Evolutionary conservation across 1,140 invertebrate genomes (phyloP).

Genomic region (Sarcophaga bullata): DNA sequence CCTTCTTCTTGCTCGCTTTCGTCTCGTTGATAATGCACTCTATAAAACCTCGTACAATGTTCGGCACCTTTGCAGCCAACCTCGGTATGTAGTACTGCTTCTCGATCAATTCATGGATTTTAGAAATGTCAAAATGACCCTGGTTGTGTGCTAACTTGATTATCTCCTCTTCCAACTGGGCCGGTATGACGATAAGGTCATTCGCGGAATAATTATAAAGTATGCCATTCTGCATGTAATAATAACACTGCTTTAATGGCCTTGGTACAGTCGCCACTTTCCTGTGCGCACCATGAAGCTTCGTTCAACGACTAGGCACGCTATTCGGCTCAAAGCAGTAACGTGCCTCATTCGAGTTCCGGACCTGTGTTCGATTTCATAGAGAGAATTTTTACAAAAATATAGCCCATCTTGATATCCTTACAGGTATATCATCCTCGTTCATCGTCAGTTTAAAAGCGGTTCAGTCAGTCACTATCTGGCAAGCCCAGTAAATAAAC

Average conservation of each 20-base stretch:
- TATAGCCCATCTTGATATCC: constrained; percentile 18
- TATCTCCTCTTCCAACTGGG: constrained; percentile 16
- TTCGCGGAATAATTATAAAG: background rate
- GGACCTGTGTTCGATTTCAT: background rate
- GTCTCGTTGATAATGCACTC: background rate
- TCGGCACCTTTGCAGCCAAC: background rate
- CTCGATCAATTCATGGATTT: background rate
- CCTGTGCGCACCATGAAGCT: background rate
- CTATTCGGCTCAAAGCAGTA: background rate
- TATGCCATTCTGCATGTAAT: background rate
- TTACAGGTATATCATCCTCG: background rate
- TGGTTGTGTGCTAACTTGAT: constrained; percentile 1
- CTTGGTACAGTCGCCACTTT: background rate
- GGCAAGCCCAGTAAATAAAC: background rate
- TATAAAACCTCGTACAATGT: background rate
- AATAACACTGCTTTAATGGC: background rate
- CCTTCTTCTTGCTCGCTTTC: constrained; percentile 13
- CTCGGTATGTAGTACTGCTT: constrained; percentile 10
- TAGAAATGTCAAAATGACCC: constrained; percentile 9
- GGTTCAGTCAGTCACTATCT: background rate
- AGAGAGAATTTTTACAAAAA: constrained; percentile 29
- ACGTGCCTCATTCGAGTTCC: background rate
- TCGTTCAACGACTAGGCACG: background rate
- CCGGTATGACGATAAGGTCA: constrained; percentile 1
- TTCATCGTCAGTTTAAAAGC: constrained; percentile 13